Evolutionary conservation across 2,888 invertebrate species (phyloP).

Genomic region (Campoletis raptor): DNA sequence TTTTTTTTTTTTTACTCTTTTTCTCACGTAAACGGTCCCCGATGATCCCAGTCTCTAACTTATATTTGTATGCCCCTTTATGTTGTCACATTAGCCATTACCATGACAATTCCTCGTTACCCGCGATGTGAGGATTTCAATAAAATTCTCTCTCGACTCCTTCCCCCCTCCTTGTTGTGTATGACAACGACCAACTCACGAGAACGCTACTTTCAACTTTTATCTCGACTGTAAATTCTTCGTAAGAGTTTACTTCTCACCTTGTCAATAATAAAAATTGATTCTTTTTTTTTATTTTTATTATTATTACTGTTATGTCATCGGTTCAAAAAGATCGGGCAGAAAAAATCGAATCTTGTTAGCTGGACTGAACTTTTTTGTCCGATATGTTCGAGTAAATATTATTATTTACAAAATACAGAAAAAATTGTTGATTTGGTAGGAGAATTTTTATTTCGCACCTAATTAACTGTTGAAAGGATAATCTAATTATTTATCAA

Average conservation of each 20-base stretch:
- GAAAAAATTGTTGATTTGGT: too few relatives aligned
- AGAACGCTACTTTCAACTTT: background rate
- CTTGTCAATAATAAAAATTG: background rate
- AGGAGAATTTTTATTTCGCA: too few relatives aligned
- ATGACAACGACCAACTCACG: background rate
- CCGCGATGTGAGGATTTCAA: background rate
- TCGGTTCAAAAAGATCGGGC: too few relatives aligned
- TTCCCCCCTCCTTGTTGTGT: background rate
- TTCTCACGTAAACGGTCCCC: background rate
- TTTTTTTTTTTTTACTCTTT: background rate
- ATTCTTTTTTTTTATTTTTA: background rate
- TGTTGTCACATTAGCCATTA: conserved; percentile 7
- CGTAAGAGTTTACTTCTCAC: background rate
- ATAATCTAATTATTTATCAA: too few relatives aligned
- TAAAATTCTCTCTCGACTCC: background rate
- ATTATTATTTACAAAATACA: too few relatives aligned
- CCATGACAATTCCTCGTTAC: conserved; percentile 10
- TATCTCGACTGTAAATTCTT: background rate
- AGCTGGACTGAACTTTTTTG: too few relatives aligned
- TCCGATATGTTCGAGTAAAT: too few relatives aligned
- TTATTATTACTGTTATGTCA: background rate
- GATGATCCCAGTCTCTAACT: background rate
- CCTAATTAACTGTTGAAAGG: too few relatives aligned
- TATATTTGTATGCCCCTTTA: background rate
- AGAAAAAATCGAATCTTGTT: too few relatives aligned